Evolutionary conservation across 2,113 vertebrate species (phyloP).

Genomic region (Triplophysa tibetana): DNA sequence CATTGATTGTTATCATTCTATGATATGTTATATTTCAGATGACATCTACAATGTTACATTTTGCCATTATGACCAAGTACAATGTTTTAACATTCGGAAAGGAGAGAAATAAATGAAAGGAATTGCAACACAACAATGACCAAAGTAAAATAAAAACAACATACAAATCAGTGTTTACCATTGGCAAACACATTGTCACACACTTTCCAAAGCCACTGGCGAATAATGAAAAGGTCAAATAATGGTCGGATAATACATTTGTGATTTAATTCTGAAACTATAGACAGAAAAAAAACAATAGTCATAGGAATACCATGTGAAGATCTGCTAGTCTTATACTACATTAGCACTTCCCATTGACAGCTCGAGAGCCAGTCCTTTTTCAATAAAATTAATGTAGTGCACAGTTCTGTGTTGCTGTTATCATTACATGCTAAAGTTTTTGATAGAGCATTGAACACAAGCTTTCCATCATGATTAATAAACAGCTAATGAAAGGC

Average conservation of each 20-base stretch:
- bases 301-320: background rate
- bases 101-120: background rate
- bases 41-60: background rate
- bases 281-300: background rate
- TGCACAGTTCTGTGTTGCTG: background rate
- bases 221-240: background rate
- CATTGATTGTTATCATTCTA: slow-evolving; percentile 24
- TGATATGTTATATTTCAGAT: slow-evolving; percentile 14
- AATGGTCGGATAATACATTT: background rate
- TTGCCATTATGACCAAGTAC: background rate
- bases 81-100: background rate
- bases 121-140: slow-evolving; percentile 13
- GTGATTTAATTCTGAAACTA: background rate
- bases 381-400: too few species aligned
- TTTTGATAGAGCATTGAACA: background rate
- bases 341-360: too few species aligned
- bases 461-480: background rate
- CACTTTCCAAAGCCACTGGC: background rate
- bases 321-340: background rate
- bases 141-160: slow-evolving; percentile 17
- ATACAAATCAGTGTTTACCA: background rate
- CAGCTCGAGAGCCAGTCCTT: too few species aligned
- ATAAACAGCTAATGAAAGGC: background rate
- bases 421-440: background rate
- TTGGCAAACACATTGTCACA: background rate